phyloP scores from a whole-genome alignment of 2,888 invertebrate genomes.

The Ormyrus pomaceus region DNA sequence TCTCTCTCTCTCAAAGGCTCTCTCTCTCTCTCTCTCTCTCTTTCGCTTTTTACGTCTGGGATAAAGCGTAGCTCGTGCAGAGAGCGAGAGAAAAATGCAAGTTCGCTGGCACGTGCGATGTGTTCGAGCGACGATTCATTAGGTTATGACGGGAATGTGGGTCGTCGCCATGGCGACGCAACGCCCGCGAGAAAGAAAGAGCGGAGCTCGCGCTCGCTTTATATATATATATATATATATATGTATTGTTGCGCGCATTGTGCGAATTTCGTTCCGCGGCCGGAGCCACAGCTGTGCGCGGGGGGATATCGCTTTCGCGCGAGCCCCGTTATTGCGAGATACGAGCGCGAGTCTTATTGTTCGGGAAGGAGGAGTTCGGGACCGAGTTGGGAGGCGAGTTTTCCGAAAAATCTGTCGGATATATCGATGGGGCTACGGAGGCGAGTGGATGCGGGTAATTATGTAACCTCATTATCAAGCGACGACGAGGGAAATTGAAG shows the following conservation, averaged over 20 bases:
- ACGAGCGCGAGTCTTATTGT: neutral
- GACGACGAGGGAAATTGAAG: no score
- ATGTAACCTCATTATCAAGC: no score
- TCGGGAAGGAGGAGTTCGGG: no score
- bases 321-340: constrained; percentile 1
- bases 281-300: neutral
- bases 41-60: no score
- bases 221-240: neutral
- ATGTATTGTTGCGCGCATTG: constrained; percentile 15
- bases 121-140: constrained; percentile 56
- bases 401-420: no score
- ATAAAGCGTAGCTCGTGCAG: no score
- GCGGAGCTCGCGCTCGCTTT: neutral
- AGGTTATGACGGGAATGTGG: constrained; percentile 60
- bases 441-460: no score
- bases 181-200: neutral
- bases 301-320: neutral
- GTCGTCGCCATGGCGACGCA: constrained; percentile 61
- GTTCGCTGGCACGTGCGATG: neutral
- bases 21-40: no score
- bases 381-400: no score
- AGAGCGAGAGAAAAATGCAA: no score
- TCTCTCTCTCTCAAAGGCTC: neutral
- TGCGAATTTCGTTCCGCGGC: constrained; percentile 25
- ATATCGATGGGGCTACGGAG: no score